phyloP scores from a whole-genome alignment of 1,140 invertebrate species.

The Tribolium castaneum region DNA sequence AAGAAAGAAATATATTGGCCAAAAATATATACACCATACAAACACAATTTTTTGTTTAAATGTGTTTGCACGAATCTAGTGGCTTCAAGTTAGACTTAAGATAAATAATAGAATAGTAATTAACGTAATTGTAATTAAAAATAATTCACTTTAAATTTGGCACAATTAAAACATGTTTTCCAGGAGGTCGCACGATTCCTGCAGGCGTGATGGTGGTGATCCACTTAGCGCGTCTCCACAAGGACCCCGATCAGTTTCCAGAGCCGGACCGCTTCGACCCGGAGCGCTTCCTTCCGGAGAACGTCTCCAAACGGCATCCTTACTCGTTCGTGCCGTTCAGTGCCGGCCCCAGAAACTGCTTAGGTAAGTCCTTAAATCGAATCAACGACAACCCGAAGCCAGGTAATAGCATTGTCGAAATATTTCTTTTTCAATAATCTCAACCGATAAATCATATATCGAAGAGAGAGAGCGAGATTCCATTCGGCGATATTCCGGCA shows the following conservation, averaged over 20 bases:
- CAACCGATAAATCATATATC: background rate
- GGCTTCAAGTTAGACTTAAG: too few species aligned
- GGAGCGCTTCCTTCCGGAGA: slow-evolving; percentile 78
- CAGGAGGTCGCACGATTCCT: slow-evolving; percentile 65
- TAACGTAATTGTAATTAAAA: too few species aligned
- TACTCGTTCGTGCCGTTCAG: slow-evolving; percentile 81
- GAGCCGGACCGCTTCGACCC: slow-evolving; percentile 82
- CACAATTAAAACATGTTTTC: too few species aligned
- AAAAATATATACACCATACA: too few species aligned
- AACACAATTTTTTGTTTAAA: too few species aligned
- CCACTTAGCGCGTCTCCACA: slow-evolving; percentile 73
- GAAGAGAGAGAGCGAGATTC: background rate
- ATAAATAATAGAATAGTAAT: too few species aligned
- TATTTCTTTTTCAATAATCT: slow-evolving; percentile 27
- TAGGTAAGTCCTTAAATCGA: slow-evolving; percentile 66
- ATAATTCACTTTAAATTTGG: too few species aligned
- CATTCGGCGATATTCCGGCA: slow-evolving; percentile 12
- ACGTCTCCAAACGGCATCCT: slow-evolving; percentile 69
- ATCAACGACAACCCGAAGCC: background rate
- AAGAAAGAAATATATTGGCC: too few species aligned
- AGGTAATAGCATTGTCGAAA: slow-evolving; percentile 14
- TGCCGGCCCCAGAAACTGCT: slow-evolving; percentile 80
- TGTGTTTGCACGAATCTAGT: too few species aligned
- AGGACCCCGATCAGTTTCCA: slow-evolving; percentile 73
- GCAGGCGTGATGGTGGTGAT: slow-evolving; percentile 69